Evolutionary conservation across 2,113 vertebrate genomes (phyloP).

Genomic region (Stigmatopora argus): DNA sequence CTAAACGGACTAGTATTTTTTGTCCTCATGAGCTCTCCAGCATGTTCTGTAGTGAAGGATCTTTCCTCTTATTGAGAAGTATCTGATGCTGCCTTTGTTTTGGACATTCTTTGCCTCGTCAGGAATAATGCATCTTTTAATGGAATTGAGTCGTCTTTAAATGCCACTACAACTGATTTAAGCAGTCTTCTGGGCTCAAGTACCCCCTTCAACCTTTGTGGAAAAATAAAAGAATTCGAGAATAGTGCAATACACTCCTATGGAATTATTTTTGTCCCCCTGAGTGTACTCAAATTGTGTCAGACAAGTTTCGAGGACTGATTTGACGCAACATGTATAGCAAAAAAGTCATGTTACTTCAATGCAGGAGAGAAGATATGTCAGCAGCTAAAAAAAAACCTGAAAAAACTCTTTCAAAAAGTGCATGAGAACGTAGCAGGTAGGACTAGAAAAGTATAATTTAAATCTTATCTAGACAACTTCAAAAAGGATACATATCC

Average conservation of each 20-base stretch:
- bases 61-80: background rate
- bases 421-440: background rate
- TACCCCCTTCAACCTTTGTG: no score
- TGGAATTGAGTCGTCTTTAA: constrained; percentile 27
- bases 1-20: background rate
- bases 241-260: constrained; percentile 57
- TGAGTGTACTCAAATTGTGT: background rate
- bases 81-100: constrained; percentile 42
- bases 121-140: constrained; percentile 5
- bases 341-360: background rate
- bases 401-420: no score
- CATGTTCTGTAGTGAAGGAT: background rate
- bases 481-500: background rate
- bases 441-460: background rate
- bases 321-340: background rate
- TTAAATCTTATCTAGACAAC: background rate
- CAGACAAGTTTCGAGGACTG: background rate
- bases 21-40: background rate
- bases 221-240: constrained; percentile 12
- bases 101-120: constrained; percentile 25
- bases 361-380: background rate
- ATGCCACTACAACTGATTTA: constrained; percentile 44
- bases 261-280: constrained; percentile 17
- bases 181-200: background rate
- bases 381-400: background rate